Conservation (phyloP, 2,113 vertebrate species). For the Calypte anna region DNA sequence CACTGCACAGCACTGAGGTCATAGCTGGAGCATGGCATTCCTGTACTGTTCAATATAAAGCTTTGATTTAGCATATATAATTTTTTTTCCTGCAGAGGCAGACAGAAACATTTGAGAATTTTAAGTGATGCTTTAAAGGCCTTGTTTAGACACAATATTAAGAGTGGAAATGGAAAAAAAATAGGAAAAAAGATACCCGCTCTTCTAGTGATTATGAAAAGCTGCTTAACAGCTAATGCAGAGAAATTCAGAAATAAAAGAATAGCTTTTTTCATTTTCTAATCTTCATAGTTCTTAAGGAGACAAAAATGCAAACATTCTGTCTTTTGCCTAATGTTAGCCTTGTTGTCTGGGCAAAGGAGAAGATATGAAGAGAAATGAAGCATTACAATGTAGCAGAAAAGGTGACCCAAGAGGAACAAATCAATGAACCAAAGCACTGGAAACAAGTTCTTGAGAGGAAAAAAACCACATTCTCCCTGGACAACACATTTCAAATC, state of each 20-base stretch:
- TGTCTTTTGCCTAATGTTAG: neutral
- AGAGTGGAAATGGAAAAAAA: neutral
- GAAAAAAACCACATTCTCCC: neutral
- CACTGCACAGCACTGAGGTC: neutral
- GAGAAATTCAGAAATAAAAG: neutral
- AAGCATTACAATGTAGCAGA: neutral
- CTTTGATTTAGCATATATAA: neutral
- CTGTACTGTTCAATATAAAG: neutral
- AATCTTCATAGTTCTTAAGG: neutral
- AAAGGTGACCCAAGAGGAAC: rapidly evolving
- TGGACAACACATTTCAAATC: neutral
- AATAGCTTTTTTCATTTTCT: neutral
- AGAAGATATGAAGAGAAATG: too few relatives aligned
- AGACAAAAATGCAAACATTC: neutral
- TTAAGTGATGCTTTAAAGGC: neutral
- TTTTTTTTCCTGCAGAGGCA: neutral
- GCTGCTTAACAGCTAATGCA: neutral
- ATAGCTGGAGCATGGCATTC: neutral
- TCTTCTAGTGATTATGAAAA: neutral
- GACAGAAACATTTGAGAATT: neutral
- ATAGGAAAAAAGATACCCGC: neutral
- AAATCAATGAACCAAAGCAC: neutral
- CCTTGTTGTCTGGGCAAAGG: too few relatives aligned
- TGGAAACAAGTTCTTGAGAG: neutral
- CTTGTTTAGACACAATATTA: neutral